phyloP scores from a whole-genome alignment of 1,140 invertebrate genomes.

The Hycleus phaleratus region DNA sequence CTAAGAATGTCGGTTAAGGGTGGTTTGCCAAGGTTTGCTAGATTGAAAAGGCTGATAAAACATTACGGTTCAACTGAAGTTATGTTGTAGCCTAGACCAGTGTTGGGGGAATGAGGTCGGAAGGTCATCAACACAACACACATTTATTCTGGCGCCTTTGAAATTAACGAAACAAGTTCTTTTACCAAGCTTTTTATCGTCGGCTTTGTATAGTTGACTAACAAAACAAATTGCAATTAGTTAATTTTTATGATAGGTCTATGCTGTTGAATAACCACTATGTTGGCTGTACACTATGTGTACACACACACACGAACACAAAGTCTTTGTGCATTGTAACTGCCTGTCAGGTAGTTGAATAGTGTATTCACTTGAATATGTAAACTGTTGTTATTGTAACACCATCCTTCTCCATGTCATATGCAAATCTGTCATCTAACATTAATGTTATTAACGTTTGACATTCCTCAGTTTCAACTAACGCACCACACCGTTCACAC shows the following conservation, averaged over 20 bases:
- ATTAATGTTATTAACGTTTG: slow-evolving; percentile 16
- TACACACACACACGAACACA: too few relatives aligned
- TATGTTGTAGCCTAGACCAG: slow-evolving; percentile 14
- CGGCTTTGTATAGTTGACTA: too few relatives aligned
- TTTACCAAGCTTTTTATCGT: too few relatives aligned
- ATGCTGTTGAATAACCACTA: too few relatives aligned
- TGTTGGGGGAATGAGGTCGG: slow-evolving; percentile 14
- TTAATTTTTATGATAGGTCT: too few relatives aligned
- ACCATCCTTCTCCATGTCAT: slow-evolving; percentile 10
- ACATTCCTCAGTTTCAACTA: slow-evolving; percentile 9
- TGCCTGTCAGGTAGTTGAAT: not conserved
- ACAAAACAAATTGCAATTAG: too few relatives aligned
- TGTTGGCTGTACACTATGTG: too few relatives aligned
- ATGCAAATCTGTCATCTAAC: slow-evolving; percentile 16
- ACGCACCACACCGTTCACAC: not conserved
- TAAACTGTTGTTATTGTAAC: slow-evolving; percentile 4
- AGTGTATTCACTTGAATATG: not conserved
- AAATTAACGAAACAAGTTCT: too few relatives aligned
- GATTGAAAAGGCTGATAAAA: slow-evolving; percentile 22
- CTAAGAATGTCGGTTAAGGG: slow-evolving; percentile 1
- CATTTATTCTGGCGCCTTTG: too few relatives aligned
- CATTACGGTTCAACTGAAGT: slow-evolving; percentile 18
- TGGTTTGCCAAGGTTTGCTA: slow-evolving; percentile 9
- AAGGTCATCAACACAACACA: slow-evolving; percentile 1
- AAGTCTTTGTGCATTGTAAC: too few relatives aligned